Base-by-base conservation (phyloP, 64 coral and sea anemone species). In the Acropora tenuis region DNA sequence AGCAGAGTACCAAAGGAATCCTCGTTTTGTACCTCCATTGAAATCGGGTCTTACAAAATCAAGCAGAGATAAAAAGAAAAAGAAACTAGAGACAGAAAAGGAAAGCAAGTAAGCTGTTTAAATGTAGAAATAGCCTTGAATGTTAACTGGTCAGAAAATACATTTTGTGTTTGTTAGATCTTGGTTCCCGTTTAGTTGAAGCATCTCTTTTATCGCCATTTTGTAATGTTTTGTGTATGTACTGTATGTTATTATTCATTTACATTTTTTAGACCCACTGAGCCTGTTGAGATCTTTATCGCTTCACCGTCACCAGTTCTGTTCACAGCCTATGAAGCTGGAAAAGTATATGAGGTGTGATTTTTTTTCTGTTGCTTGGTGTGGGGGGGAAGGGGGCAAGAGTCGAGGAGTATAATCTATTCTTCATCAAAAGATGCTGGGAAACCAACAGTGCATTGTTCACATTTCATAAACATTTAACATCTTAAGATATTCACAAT, bases 1-100 rank as follows among this genome's bases (percentile, higher is more conserved):
- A 63, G 88, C 94, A 79, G 97, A 99, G 74, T 99, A 99, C 30
- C 93, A 93, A 76, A 88, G 94, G 49, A 99, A 99, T 74, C 97
- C 94, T 7, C 94, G 97, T 18, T 96, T 93, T 96, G 94, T 99
- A 18, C 97, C 97, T 41, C 97, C 97, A 57, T 68, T 91, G 49
- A 89, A 73, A 5, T 92, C 92, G 60, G 92, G 93, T 19, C 95
- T 97, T 8, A 87, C 90, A 1, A 92, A 94, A 85, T 43, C 67
- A 69, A 82, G 72, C 30, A 80, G 78, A 15, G 90, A 83, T 67
- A 87, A 42, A 66, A 90, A 90, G 73, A 69, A 83, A 84, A 93
- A 82, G 47, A 78, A 63, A 87, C 11, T 43, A 20, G 69, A 86
- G 6, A 80, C 76, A 41, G 82, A 91, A 11, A 82, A 87, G 47